Evolutionary conservation across 2,888 invertebrate genomes (phyloP).

Genomic region (Cryptocephalus primarius): DNA sequence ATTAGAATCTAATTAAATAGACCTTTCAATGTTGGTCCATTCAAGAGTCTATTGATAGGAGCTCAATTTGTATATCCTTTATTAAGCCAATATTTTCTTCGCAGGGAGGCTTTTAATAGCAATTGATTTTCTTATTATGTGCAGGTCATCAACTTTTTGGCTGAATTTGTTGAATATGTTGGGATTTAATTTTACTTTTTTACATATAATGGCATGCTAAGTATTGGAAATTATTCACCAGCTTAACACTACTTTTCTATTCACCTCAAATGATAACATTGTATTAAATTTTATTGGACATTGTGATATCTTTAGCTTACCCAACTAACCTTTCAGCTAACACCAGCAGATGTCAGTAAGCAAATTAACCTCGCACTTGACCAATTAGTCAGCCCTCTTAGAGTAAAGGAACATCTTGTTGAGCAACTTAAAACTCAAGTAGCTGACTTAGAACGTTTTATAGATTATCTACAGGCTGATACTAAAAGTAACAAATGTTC

Average conservation of each 20-base stretch:
- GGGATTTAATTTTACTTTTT: background rate
- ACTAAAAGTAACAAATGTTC: conserved; percentile 38
- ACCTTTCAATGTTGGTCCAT: too few species aligned
- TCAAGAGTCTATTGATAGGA: too few species aligned
- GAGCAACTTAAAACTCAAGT: conserved; percentile 94
- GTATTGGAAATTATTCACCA: conserved; percentile 1
- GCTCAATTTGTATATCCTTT: too few species aligned
- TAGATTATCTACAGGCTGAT: conserved; percentile 84
- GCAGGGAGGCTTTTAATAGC: too few species aligned
- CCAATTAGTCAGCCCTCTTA: conserved; percentile 84
- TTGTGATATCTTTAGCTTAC: background rate
- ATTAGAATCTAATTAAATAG: too few species aligned
- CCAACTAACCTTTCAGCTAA: conserved; percentile 37
- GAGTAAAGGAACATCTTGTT: conserved; percentile 94
- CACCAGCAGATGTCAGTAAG: conserved; percentile 71
- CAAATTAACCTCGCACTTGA: conserved; percentile 85
- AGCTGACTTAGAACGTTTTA: conserved; percentile 92
- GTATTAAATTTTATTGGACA: too few species aligned
- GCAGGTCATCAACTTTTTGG: too few species aligned
- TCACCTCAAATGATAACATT: background rate
- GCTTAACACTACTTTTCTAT: background rate
- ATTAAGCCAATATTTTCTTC: too few species aligned
- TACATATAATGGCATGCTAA: background rate
- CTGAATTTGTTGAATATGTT: conserved; percentile 1
- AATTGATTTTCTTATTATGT: too few species aligned